These are phyloP conservation scores for Chrosomus eos DNA, from an alignment of 2,797 vertebrate species.

Conservation along the genomic window DNA sequence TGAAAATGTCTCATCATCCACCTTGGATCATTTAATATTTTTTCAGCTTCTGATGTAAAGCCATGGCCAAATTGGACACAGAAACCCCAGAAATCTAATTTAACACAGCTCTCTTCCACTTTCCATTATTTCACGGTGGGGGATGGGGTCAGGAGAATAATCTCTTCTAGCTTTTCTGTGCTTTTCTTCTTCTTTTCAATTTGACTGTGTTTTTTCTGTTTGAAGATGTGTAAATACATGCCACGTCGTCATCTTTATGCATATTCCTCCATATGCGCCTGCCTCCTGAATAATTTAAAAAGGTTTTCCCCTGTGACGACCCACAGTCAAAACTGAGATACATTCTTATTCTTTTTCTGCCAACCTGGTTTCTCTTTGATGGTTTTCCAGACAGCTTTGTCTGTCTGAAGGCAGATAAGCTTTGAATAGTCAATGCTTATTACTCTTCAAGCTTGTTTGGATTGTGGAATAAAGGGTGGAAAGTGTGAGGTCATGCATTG, in stretches of 20 bases:
- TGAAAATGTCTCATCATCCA: constrained; percentile 30
- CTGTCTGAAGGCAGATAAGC: constrained; percentile 54
- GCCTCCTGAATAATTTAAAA: constrained; percentile 48
- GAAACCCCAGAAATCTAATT: constrained; percentile 44
- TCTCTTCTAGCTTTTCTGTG: constrained; percentile 23
- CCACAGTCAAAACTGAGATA: constrained; percentile 42
- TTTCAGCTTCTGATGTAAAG: constrained; percentile 29
- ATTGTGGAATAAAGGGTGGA: constrained; percentile 45
- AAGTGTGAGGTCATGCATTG: constrained; percentile 48
- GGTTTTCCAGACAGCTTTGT: constrained; percentile 47
- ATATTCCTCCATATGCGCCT: constrained; percentile 27
- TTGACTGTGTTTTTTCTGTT: constrained; percentile 49
- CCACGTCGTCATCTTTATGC: constrained; percentile 45
- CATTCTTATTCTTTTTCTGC: background rate
- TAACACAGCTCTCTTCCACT: constrained; percentile 18
- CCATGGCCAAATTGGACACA: constrained; percentile 42
- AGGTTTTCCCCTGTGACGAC: constrained; percentile 51
- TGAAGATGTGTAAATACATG: constrained; percentile 51
- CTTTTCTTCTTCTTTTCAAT: background rate
- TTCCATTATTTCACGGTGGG: constrained; percentile 1
- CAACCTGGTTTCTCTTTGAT: constrained; percentile 47
- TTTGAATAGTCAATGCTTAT: constrained; percentile 30
- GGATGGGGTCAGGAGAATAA: constrained; percentile 37
- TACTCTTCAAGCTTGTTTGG: constrained; percentile 47
- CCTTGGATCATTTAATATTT: constrained; percentile 15